phyloP scores from a whole-genome alignment of 1,140 invertebrate species.

The Heterodera schachtii region DNA sequence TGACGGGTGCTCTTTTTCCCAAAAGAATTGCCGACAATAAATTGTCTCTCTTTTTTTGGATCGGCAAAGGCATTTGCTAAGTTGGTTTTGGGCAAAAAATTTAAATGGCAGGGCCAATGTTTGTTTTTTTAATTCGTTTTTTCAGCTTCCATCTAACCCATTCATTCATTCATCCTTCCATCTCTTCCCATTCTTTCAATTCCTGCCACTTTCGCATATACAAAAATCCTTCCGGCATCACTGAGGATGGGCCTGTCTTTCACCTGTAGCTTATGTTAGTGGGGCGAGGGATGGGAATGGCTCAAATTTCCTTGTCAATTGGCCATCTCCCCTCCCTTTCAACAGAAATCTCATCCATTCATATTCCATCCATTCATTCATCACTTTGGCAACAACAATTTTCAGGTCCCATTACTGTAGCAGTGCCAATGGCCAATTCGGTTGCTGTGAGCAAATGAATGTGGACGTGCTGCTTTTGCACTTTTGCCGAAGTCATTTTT shows the following conservation, averaged over 20 bases:
- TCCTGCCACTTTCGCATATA: too few species aligned
- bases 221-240: too few species aligned
- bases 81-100: too few species aligned
- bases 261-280: neutral
- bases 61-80: too few species aligned
- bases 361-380: neutral
- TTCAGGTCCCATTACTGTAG: slow-evolving; percentile 54
- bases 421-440: slow-evolving; percentile 51
- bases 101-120: too few species aligned
- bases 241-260: neutral
- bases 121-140: too few species aligned
- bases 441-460: slow-evolving; percentile 63
- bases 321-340: neutral
- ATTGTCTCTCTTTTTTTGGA: too few species aligned
- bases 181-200: too few species aligned
- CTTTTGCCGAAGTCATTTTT: slow-evolving; percentile 59
- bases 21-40: neutral
- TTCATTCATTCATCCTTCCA: too few species aligned
- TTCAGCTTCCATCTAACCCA: too few species aligned
- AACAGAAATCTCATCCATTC: neutral
- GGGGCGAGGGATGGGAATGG: too few species aligned
- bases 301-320: neutral
- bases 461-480: slow-evolving; percentile 61
- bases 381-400: slow-evolving; percentile 18
- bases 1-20: neutral